Evolutionary conservation across 2,113 vertebrate genomes (phyloP), one percentile per base, ranked within the genome.

Genomic region (Catharus minimus): DNA sequence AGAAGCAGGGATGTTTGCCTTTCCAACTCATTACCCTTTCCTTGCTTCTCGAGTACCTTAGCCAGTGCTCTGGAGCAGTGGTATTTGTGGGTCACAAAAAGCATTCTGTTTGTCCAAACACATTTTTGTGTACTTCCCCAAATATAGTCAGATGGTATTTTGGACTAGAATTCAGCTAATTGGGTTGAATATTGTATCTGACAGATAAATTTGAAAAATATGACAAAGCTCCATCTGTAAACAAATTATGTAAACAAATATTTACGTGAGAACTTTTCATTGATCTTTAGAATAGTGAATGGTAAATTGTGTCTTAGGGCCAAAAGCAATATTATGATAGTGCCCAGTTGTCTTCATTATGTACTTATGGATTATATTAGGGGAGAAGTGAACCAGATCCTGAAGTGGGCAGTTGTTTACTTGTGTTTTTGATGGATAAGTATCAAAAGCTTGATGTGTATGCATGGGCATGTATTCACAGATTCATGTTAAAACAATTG

Each of bases 11-110:
- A 33, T 58, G 41, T 94, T 95, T 95, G 55, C 61, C 67, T 92
- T 95, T 89, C 84, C 74, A 77, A 81, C 60, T 82, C 62, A 88
- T 85, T 93, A 90, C 74, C 82, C 58, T 88, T 77, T 82, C 38
- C 74, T 77, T 1, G 7, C 57, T 91, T 44, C 49, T 85, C 2
- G 18, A 76, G 43, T 38, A 44, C 36, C 36, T 49, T 13, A 58
- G 56, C 27, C 38, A 5, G 0, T 52, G 58, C 74, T 77, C 39
- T 94, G 56, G 39, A 71, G 62, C 55, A 38, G 2, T n/a, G 55
- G 39, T 65, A 33, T 38, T 62, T 76, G n/a, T 7, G 3, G 4
- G 56, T 80, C 43, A 79, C 66, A 52, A 64, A 62, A 80, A 86
- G 38, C 57, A 44, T 38, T 55, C 24, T n/a, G 4, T 72, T 84